Evolutionary conservation across 2,888 invertebrate genomes (phyloP).

Genomic region (Phortica magna): DNA sequence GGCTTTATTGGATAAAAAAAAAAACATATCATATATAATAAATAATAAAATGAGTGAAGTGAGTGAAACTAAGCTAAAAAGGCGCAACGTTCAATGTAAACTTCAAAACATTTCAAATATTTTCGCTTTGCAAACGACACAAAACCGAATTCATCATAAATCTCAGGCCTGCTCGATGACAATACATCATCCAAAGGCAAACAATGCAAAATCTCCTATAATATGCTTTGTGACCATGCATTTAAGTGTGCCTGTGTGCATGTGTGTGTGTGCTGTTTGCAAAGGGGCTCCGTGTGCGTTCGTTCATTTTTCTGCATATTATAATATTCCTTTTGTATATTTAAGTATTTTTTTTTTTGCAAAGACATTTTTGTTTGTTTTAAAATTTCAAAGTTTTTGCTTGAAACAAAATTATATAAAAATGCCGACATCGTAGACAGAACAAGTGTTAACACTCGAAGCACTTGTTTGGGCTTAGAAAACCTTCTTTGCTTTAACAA

Average conservation of each 20-base stretch:
- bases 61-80: too few species aligned
- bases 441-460: too few species aligned
- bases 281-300: constrained; percentile 35
- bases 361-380: background rate
- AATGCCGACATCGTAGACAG: too few species aligned
- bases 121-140: constrained; percentile 63
- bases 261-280: constrained; percentile 23
- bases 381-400: background rate
- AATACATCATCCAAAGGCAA: constrained; percentile 76
- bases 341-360: background rate
- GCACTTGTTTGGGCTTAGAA: too few species aligned
- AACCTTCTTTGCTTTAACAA: too few species aligned
- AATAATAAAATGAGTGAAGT: too few species aligned
- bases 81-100: background rate
- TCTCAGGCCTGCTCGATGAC: constrained; percentile 75
- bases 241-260: constrained; percentile 64
- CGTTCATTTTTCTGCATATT: constrained; percentile 30
- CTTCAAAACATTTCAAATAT: background rate
- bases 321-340: constrained; percentile 8
- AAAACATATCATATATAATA: background rate
- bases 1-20: background rate
- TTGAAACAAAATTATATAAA: background rate
- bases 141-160: constrained; percentile 73
- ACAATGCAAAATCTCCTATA: constrained; percentile 75
- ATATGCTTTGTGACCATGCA: constrained; percentile 69